Evolutionary conservation across 35 echinoderm and acorn worm genomes (phyloP), one percentile per base, ranked within the genome.

Genomic region (Antedon bifida): DNA sequence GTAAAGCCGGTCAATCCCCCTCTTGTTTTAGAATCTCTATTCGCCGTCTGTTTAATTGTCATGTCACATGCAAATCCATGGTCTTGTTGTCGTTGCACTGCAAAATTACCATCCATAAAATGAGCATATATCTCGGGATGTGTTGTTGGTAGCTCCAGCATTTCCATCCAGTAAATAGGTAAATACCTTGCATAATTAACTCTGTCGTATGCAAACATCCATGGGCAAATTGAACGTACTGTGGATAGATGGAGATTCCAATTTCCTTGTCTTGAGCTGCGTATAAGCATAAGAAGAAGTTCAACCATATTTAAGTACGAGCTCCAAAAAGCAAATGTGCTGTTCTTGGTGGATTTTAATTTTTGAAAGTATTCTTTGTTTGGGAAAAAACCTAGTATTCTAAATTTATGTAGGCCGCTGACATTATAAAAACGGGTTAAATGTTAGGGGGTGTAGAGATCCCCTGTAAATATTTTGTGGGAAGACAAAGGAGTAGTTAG

Each of bases 141-240:
- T 8, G 85, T 88, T n/a, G 74, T 80, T 16, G 88, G 78, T 19
- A 96, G 82, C 12, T 74, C 39, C 5, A 36, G 35, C 92, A 94
- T 94, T 44, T 90, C 85, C 30, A 86, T 42, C 92, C 92, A 94
- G 81, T 94, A 94, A 7, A 74, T 85, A 33, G 85, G 36, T 30
- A 84, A 28, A 56, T 94, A 94, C 29, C 88, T 46, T 30, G 91
- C 19, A 78, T 88, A 88, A 79, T 92, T 91, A 0, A 74, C 30
- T n/a, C 75, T 78, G 75, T 87, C 85, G 78, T 87, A 87, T 31
- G 85, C 85, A 87, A 91, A 87, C 16, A 87, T 35, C 74, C 82
- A 85, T 30, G 91, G 82, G 38, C 78, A 36, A 8, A 86, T 55
- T n/a, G 77, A 77, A 83, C 81, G 34, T 0, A 86, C 35, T 32